Conservation (phyloP, 1,140 invertebrate genomes). For the Capitella teleta region DNA sequence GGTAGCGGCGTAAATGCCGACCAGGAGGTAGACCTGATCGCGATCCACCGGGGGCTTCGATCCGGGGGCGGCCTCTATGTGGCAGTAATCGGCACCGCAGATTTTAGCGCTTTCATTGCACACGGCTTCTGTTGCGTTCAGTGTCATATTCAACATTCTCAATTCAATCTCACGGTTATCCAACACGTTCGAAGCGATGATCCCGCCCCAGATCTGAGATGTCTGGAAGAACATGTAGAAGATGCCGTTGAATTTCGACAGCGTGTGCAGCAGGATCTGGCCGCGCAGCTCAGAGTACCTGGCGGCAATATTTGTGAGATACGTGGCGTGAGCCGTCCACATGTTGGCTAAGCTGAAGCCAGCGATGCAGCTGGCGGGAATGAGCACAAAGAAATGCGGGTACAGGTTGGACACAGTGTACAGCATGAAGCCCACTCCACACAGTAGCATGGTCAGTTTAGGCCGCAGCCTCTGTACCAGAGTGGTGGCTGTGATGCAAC, state of each 20-base stretch:
- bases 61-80: background rate
- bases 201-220: conserved; percentile 22
- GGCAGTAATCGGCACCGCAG: background rate
- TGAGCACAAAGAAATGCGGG: conserved; percentile 23
- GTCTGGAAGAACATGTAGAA: conserved; percentile 27
- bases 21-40: conserved; percentile 19
- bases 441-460: conserved; percentile 15
- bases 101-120: background rate
- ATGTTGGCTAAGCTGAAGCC: conserved; percentile 22
- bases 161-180: conserved; percentile 13
- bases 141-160: background rate
- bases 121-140: conserved; percentile 10
- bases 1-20: conserved; percentile 21
- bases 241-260: conserved; percentile 26
- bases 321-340: conserved; percentile 24
- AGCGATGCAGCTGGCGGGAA: conserved; percentile 18
- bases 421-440: conserved; percentile 18
- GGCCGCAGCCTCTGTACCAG: conserved; percentile 24
- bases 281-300: conserved; percentile 19
- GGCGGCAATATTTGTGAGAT: conserved; percentile 23
- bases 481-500: conserved; percentile 23
- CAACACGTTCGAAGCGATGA: conserved; percentile 23
- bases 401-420: conserved; percentile 24
- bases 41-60: background rate
- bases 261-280: conserved; percentile 19